These are phyloP conservation scores for Thunnus maccoyii DNA, from an alignment of 2,113 vertebrate species.

Conservation along the genomic window DNA sequence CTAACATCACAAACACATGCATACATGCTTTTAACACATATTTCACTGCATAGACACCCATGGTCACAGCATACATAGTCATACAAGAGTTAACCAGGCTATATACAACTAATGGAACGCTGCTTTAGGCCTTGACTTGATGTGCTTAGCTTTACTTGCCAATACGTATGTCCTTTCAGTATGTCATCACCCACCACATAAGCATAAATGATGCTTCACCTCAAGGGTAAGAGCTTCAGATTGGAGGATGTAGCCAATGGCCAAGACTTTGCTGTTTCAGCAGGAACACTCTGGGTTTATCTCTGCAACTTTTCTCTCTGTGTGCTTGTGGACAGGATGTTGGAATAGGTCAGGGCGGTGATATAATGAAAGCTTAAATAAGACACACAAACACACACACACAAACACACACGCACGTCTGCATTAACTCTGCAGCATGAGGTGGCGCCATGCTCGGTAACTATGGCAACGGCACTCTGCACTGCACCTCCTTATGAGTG, in stretches of 20 bases:
- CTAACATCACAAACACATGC: neutral
- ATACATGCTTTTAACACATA: neutral
- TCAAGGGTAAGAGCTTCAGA: conserved; percentile 27
- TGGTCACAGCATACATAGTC: neutral
- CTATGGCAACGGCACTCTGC: conserved; percentile 77
- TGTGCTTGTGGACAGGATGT: conserved; percentile 34
- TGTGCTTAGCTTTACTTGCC: conserved; percentile 19
- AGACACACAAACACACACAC: conserved; percentile 37
- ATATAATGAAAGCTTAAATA: conserved; percentile 70
- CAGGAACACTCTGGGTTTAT: conserved; percentile 42
- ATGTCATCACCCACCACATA: conserved; percentile 9
- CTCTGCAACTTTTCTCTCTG: conserved; percentile 47
- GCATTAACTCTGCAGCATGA: conserved; percentile 77
- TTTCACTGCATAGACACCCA: neutral
- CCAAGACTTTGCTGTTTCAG: conserved; percentile 16
- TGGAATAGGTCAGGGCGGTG: conserved; percentile 64
- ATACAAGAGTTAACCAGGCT: neutral
- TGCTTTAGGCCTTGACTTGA: conserved; percentile 8
- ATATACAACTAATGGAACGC: neutral
- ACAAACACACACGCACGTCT: conserved; percentile 59
- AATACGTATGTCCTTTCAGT: conserved; percentile 18
- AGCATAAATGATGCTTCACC: conserved; percentile 27
- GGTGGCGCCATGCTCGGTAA: conserved; percentile 71
- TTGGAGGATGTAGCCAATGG: conserved; percentile 21
- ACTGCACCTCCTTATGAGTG: conserved; percentile 61